These are phyloP conservation scores for Cochlearius cochlearius DNA, from an alignment of 2,113 vertebrate genomes.

Conservation along the genomic window DNA sequence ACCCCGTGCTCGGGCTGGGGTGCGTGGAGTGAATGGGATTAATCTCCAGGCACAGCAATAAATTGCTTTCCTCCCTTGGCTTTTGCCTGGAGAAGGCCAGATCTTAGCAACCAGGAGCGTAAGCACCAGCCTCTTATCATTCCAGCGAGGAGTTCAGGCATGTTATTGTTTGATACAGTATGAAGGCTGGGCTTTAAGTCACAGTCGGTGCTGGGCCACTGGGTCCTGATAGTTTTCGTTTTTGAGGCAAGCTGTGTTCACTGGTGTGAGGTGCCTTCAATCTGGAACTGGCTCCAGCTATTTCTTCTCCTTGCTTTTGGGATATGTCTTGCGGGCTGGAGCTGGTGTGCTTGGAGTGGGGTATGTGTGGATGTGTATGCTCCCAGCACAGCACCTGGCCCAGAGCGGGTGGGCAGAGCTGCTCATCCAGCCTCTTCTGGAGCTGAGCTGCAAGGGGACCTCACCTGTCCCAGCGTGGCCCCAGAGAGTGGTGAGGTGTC, in stretches of 20 bases:
- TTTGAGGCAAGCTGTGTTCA: neutral
- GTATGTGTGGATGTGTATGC: fast-evolving
- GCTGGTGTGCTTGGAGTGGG: neutral
- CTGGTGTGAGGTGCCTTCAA: neutral
- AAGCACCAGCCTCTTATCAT: neutral
- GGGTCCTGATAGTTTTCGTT: neutral
- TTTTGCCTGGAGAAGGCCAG: neutral
- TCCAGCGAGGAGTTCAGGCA: neutral
- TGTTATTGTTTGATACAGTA: neutral
- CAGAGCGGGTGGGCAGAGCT: neutral
- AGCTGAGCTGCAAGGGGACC: neutral
- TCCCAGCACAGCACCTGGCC: neutral
- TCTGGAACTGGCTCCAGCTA: neutral
- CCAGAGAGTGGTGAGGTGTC: neutral
- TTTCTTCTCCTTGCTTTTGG: neutral
- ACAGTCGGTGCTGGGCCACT: neutral
- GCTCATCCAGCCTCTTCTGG: neutral
- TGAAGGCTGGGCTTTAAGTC: neutral
- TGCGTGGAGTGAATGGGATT: neutral
- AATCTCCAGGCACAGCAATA: neutral
- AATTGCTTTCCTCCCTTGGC: neutral
- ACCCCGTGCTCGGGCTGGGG: neutral
- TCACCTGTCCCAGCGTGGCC: neutral
- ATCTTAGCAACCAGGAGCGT: neutral
- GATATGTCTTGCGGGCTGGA: neutral